Evolutionary conservation across 1,140 invertebrate genomes (phyloP).

Genomic region (Sitophilus oryzae): DNA sequence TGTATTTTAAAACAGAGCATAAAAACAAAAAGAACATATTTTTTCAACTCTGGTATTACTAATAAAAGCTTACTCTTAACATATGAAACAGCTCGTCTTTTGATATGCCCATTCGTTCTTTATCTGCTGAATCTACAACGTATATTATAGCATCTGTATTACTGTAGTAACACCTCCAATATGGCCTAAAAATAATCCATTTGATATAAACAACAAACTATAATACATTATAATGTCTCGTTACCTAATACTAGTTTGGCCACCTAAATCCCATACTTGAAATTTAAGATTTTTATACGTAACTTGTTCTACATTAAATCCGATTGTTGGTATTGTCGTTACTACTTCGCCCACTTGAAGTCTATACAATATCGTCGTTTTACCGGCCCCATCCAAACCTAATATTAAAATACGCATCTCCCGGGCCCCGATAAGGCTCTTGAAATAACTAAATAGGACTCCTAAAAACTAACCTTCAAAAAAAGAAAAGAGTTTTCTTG

Average conservation of each 20-base stretch:
- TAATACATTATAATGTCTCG: neutral
- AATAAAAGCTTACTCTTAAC: slow-evolving; percentile 77
- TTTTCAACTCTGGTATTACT: too few species aligned
- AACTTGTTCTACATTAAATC: slow-evolving; percentile 97
- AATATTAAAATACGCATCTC: slow-evolving; percentile 98
- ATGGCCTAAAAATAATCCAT: slow-evolving; percentile 69
- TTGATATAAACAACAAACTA: neutral
- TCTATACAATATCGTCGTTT: slow-evolving; percentile 98
- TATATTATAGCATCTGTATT: slow-evolving; percentile 99
- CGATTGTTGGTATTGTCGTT: slow-evolving; percentile 98
- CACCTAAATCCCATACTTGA: slow-evolving; percentile 98
- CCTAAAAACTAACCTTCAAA: slow-evolving; percentile 54
- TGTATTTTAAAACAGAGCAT: too few species aligned
- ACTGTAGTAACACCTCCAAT: slow-evolving; percentile 99
- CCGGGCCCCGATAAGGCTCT: slow-evolving; percentile 82
- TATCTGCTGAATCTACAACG: slow-evolving; percentile 97
- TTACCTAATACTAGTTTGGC: slow-evolving; percentile 84
- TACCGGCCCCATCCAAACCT: slow-evolving; percentile 95
- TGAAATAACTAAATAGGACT: slow-evolving; percentile 92
- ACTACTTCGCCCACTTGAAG: slow-evolving; percentile 99
- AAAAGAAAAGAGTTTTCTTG: neutral
- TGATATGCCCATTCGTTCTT: slow-evolving; percentile 97
- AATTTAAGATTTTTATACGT: slow-evolving; percentile 95
- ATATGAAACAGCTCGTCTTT: slow-evolving; percentile 97
- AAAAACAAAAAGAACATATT: too few species aligned